These are phyloP conservation scores for Platynereis dumerilii DNA, from an alignment of 2,888 invertebrate genomes.

Conservation along the genomic window DNA sequence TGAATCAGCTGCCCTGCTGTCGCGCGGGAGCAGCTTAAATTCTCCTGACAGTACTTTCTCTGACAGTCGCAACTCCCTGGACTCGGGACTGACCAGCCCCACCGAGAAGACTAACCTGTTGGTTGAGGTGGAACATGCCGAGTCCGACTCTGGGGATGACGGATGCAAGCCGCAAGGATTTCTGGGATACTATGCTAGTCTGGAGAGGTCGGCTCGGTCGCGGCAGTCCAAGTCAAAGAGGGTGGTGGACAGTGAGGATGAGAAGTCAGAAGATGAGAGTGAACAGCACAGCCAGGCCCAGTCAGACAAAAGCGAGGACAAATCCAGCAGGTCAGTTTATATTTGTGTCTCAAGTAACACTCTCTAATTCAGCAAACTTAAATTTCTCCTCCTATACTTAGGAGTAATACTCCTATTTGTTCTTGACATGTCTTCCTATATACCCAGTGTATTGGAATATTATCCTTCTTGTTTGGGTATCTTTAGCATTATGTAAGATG, in stretches of 20 bases:
- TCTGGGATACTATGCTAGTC: constrained; percentile 58
- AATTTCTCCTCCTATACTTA: no score
- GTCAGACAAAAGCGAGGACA: no score
- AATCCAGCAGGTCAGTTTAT: no score
- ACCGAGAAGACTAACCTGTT: constrained; percentile 14
- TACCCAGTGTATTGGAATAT: no score
- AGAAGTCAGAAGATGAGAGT: constrained; percentile 19
- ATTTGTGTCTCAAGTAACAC: no score
- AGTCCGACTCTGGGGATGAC: constrained; percentile 21
- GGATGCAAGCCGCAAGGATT: constrained; percentile 48
- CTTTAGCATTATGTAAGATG: no score
- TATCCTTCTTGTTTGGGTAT: no score
- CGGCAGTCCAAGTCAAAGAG: not conserved
- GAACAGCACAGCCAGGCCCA: no score
- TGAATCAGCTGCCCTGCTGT: not conserved
- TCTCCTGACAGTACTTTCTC: constrained; percentile 38
- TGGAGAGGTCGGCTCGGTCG: constrained; percentile 42
- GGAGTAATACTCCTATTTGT: no score
- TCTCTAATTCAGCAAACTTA: no score
- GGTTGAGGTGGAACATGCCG: constrained; percentile 24
- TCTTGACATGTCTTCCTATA: no score
- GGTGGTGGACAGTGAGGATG: constrained; percentile 11
- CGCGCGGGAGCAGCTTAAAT: constrained; percentile 17
- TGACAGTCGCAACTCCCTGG: constrained; percentile 23
- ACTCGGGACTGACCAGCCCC: constrained; percentile 8